phyloP scores from a whole-genome alignment of 30 jellyfish, hydroid and myxozoan genomes.

The Turritopsis dohrnii region DNA sequence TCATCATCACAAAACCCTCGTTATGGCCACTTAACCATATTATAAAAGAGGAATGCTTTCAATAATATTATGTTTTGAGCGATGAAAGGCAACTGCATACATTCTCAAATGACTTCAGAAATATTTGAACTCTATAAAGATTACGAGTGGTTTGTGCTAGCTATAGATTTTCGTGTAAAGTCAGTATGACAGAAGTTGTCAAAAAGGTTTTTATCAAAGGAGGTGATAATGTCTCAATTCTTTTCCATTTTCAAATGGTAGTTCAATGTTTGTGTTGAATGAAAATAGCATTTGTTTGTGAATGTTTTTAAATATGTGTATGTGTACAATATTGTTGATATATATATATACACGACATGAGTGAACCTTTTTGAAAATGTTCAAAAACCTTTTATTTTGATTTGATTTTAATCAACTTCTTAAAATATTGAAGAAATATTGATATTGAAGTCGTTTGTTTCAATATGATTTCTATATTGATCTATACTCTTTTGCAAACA shows the following conservation, averaged over 20 bases:
- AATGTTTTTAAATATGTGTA: too few relatives aligned
- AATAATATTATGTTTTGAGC: neutral
- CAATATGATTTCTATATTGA: too few relatives aligned
- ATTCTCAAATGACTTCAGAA: neutral
- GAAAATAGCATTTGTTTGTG: neutral
- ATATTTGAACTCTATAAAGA: neutral
- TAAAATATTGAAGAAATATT: too few relatives aligned
- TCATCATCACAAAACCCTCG: neutral
- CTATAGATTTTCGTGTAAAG: neutral
- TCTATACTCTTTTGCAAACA: too few relatives aligned
- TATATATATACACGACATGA: too few relatives aligned
- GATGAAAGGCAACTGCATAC: neutral
- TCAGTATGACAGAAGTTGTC: neutral
- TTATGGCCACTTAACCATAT: neutral
- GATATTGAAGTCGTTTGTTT: too few relatives aligned
- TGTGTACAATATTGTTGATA: too few relatives aligned
- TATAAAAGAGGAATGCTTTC: neutral
- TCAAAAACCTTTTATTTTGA: too few relatives aligned
- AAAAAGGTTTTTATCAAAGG: neutral
- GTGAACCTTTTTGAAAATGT: too few relatives aligned
- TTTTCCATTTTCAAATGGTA: neutral
- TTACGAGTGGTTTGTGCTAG: neutral
- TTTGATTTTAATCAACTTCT: too few relatives aligned
- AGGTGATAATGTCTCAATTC: neutral
- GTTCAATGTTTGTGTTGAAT: neutral